phyloP scores from a whole-genome alignment of 92 coral and sea anemone genomes.

The Palythoa grandis region DNA sequence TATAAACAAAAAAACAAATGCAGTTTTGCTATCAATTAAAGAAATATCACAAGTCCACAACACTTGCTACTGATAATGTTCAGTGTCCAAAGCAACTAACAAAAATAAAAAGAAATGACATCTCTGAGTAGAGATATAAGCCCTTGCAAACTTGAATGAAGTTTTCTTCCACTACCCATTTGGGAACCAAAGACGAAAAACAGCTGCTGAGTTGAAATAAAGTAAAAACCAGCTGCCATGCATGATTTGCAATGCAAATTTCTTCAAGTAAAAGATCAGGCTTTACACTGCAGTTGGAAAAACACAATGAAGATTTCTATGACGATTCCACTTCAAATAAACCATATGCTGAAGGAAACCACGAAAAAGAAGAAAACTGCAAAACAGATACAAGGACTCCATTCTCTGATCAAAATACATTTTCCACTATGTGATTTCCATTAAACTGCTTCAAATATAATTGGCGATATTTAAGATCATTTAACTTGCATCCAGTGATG shows the following conservation, averaged over 20 bases:
- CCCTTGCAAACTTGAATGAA: constrained; percentile 42
- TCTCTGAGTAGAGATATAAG: constrained; percentile 27
- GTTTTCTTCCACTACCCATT: constrained; percentile 34
- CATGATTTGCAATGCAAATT: constrained; percentile 43
- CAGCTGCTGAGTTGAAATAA: constrained; percentile 19
- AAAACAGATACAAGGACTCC: constrained; percentile 48
- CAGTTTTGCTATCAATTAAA: constrained; percentile 18
- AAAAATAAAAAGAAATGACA: constrained; percentile 16
- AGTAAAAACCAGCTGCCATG: constrained; percentile 41
- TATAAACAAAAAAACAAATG: constrained; percentile 6
- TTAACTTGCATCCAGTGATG: constrained; percentile 27
- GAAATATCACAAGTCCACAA: constrained; percentile 17
- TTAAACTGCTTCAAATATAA: constrained; percentile 24
- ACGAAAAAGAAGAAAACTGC: constrained; percentile 9
- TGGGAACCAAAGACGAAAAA: constrained; percentile 31
- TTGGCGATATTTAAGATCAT: constrained; percentile 1
- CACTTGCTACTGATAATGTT: constrained; percentile 30
- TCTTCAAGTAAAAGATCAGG: constrained; percentile 47
- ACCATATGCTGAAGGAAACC: constrained; percentile 10
- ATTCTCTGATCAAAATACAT: constrained; percentile 21
- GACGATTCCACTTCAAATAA: constrained; percentile 26
- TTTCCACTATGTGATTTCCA: constrained; percentile 37
- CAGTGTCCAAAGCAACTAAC: constrained; percentile 29
- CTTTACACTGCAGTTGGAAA: constrained; percentile 6
- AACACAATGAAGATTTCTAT: constrained; percentile 34